Evolutionary conservation across 1,140 invertebrate species (phyloP).

Genomic region (Formica selysi): DNA sequence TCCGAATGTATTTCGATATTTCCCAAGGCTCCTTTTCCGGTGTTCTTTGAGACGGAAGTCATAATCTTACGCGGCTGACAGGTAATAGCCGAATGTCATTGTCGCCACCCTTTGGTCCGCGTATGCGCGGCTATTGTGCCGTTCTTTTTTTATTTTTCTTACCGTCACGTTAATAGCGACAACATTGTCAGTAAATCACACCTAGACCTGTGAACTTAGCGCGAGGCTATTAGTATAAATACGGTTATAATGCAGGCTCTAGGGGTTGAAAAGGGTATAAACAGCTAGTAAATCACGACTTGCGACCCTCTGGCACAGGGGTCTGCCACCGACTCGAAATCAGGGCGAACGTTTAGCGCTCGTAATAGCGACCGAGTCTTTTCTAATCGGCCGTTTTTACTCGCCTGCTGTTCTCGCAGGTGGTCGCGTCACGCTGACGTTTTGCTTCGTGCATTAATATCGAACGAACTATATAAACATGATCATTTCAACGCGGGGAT

Average conservation of each 20-base stretch:
- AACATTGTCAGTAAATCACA: constrained; percentile 79
- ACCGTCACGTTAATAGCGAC: constrained; percentile 57
- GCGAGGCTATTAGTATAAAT: constrained; percentile 84
- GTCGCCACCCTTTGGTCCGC: constrained; percentile 30
- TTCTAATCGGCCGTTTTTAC: constrained; percentile 38
- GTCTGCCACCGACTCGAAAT: constrained; percentile 62
- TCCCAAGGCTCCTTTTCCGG: constrained; percentile 35
- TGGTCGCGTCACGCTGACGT: not conserved
- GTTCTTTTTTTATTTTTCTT: constrained; percentile 42
- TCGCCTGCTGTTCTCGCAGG: constrained; percentile 19
- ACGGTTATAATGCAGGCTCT: constrained; percentile 83
- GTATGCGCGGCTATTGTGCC: constrained; percentile 35
- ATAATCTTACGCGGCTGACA: constrained; percentile 64
- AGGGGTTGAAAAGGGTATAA: constrained; percentile 83
- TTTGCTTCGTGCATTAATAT: not conserved
- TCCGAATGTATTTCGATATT: constrained; percentile 10
- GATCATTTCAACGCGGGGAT: not conserved
- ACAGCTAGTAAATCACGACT: constrained; percentile 85
- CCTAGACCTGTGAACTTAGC: constrained; percentile 69
- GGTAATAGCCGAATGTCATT: constrained; percentile 53
- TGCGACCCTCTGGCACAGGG: constrained; percentile 70
- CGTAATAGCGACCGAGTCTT: constrained; percentile 28
- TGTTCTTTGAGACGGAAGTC: constrained; percentile 52
- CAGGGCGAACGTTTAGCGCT: constrained; percentile 56
- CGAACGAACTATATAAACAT: not conserved